Percentiles rank a stretch among this genome's conserved stretches.
Conservation (phyloP, 2,113 vertebrate genomes). For the Petroica traversi region DNA sequence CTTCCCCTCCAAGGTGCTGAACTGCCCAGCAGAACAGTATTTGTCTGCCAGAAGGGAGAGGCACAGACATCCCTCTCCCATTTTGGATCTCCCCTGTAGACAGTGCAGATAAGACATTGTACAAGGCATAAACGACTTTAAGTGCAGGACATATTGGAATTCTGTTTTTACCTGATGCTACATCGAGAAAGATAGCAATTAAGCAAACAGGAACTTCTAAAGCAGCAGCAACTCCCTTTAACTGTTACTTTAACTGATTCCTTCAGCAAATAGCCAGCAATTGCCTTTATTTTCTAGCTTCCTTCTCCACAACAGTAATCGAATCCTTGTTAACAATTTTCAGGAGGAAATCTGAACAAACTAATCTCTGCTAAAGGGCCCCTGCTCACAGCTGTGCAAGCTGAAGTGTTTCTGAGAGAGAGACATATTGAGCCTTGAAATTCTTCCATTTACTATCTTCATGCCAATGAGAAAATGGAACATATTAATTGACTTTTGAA, state of each 20-base stretch:
- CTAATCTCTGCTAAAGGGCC: neutral
- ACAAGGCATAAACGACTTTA: neutral
- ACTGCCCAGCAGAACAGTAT: neutral
- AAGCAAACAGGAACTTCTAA: neutral
- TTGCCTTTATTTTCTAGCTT: conserved; percentile 9
- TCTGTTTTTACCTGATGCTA: neutral
- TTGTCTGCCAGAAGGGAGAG: neutral
- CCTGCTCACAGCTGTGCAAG: neutral
- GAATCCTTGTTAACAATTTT: conserved; percentile 37
- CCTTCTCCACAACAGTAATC: conserved; percentile 1
- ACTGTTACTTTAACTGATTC: conserved; percentile 36
- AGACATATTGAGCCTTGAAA: conserved; percentile 28
- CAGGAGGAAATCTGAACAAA: conserved; percentile 35
- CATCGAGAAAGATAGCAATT: neutral
- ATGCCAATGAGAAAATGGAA: conserved; percentile 33
- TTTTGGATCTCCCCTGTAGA: neutral
- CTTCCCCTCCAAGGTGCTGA: neutral
- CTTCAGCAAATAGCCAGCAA: conserved; percentile 32
- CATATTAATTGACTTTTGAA: conserved; percentile 59
- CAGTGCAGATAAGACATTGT: neutral
- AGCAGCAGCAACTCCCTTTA: neutral
- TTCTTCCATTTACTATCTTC: conserved; percentile 48
- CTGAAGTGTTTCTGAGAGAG: conserved; percentile 22
- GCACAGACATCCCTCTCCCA: neutral
- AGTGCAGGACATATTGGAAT: neutral